Conservation (phyloP, 2,888 invertebrate genomes). For the Plagodis dolabraria region DNA sequence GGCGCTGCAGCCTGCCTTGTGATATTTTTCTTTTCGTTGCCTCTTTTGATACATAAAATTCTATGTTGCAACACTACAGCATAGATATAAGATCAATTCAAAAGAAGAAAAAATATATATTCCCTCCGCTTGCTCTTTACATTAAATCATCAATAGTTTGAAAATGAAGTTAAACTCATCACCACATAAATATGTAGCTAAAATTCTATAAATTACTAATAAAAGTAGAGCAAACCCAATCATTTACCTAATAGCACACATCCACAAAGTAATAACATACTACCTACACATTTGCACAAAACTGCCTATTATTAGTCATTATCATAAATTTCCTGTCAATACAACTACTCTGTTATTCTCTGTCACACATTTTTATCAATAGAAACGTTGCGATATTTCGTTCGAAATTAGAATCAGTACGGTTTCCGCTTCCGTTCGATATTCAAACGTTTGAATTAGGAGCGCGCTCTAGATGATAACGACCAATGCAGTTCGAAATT, state of each 20-base stretch:
- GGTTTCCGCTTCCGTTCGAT: constrained; percentile 84
- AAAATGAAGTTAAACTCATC: not conserved
- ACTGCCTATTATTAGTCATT: constrained; percentile 68
- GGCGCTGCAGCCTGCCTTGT: too few relatives aligned
- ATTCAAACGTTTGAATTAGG: constrained; percentile 77
- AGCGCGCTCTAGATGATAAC: constrained; percentile 73
- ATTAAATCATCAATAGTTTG: constrained; percentile 46
- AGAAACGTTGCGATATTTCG: constrained; percentile 79
- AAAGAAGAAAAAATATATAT: constrained; percentile 48
- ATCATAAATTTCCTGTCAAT: constrained; percentile 82
- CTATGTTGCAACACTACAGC: too few relatives aligned
- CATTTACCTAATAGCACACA: constrained; percentile 27
- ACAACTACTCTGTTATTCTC: constrained; percentile 53
- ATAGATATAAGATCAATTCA: too few relatives aligned
- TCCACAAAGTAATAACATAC: constrained; percentile 36
- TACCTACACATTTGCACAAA: constrained; percentile 56
- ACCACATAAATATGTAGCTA: too few relatives aligned
- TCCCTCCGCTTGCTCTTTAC: constrained; percentile 37
- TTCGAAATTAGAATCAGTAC: constrained; percentile 83
- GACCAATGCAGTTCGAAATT: constrained; percentile 47
- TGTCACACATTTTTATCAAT: constrained; percentile 79
- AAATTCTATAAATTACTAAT: too few relatives aligned
- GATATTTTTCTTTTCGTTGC: too few relatives aligned
- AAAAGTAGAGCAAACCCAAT: constrained; percentile 17
- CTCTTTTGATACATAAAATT: too few relatives aligned